Percentiles rank a stretch among this genome's conserved stretches.
These are phyloP conservation scores for Sarcophaga carnaria DNA, from an alignment of 2,888 invertebrate species.

Conservation along the genomic window DNA sequence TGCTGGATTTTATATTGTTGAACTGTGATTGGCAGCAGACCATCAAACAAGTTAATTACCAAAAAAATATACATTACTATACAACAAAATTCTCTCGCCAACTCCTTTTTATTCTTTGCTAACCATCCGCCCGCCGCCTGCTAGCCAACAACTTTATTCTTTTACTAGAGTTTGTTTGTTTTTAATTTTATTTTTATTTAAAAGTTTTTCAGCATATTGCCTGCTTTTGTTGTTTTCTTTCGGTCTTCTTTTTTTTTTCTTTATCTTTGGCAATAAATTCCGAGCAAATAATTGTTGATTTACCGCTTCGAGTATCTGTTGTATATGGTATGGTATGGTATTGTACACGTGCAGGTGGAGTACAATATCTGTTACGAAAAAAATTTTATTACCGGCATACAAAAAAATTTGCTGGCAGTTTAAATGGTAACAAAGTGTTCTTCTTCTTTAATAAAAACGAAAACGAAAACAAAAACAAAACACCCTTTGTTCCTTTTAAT, in stretches of 20 bases:
- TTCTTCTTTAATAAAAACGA: too few relatives aligned
- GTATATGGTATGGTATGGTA: not conserved
- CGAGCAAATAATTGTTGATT: conserved; percentile 45
- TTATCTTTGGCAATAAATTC: conserved; percentile 42
- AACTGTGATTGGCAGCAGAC: conserved; percentile 65
- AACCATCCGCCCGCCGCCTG: not conserved
- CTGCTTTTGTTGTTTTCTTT: conserved; percentile 43
- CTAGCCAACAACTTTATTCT: not conserved
- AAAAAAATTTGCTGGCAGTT: not conserved
- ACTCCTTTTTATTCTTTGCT: not conserved
- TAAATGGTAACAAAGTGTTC: not conserved
- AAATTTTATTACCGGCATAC: not conserved
- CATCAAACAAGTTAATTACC: conserved; percentile 69
- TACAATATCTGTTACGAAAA: not conserved
- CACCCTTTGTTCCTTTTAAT: not conserved
- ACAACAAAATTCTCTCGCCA: not conserved
- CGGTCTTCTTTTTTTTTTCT: not conserved
- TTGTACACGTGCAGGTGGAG: conserved; percentile 11
- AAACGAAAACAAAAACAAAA: not conserved
- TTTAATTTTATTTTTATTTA: not conserved
- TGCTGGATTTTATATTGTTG: conserved; percentile 52
- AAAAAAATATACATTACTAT: conserved; percentile 32
- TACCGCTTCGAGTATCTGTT: not conserved
- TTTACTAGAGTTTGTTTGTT: not conserved
- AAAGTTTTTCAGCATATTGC: not conserved